Evolutionary conservation across 2,888 invertebrate genomes (phyloP).

Genomic region (Marronus borbonicus): DNA sequence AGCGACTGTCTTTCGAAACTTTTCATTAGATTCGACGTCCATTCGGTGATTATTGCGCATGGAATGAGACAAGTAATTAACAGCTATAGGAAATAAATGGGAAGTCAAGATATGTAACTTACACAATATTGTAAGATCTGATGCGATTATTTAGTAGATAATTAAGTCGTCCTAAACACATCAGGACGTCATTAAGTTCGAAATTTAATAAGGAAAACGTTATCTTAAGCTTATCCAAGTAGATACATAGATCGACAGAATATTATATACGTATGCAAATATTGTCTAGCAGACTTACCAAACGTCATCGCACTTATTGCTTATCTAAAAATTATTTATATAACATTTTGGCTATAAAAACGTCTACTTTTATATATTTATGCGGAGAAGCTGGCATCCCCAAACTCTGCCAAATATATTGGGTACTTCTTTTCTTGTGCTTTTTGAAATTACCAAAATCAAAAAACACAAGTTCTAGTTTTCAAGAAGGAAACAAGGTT

Average conservation of each 20-base stretch:
- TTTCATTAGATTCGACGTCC: slow-evolving; percentile 37
- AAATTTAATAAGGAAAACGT: slow-evolving; percentile 59
- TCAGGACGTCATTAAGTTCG: slow-evolving; percentile 59
- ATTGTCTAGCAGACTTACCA: too few relatives aligned
- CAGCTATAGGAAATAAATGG: slow-evolving; percentile 56
- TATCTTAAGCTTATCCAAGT: slow-evolving; percentile 45
- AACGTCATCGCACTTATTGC: too few relatives aligned
- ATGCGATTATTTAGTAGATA: slow-evolving; percentile 59
- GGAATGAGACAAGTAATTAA: slow-evolving; percentile 50
- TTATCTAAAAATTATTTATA: too few relatives aligned
- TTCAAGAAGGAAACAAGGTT: too few relatives aligned
- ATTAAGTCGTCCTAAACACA: slow-evolving; percentile 59
- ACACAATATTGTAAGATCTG: slow-evolving; percentile 57
- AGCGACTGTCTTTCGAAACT: slow-evolving; percentile 25
- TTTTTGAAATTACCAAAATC: too few relatives aligned
- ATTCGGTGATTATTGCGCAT: slow-evolving; percentile 35
- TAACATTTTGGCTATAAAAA: too few relatives aligned
- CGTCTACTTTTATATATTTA: too few relatives aligned
- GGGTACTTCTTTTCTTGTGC: too few relatives aligned
- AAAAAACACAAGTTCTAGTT: too few relatives aligned
- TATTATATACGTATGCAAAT: too few relatives aligned
- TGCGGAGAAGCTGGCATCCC: too few relatives aligned
- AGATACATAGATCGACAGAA: not conserved
- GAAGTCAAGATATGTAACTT: slow-evolving; percentile 56
- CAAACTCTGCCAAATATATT: too few relatives aligned